phyloP scores from a whole-genome alignment of 1,140 invertebrate species.

The Drosophila sucinea region DNA sequence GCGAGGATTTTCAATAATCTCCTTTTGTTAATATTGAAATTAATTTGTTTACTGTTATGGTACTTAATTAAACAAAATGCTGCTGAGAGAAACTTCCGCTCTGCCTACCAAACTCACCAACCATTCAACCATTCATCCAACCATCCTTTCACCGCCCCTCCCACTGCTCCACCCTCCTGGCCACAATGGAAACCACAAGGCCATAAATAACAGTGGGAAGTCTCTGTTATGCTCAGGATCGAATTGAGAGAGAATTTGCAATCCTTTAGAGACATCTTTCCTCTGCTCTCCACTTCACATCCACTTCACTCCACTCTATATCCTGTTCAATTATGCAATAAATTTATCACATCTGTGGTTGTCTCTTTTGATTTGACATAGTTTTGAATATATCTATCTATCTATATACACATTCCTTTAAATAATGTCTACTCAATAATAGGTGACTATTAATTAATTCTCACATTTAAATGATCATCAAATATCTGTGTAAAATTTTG shows the following conservation, averaged over 20 bases:
- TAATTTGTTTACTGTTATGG: constrained; percentile 81
- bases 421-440: constrained; percentile 7
- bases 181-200: constrained; percentile 25
- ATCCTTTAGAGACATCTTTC: constrained; percentile 1
- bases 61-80: constrained; percentile 79
- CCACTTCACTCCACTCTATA: neutral
- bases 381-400: constrained; percentile 51
- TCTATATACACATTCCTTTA: constrained; percentile 43
- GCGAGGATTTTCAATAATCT: constrained; percentile 78
- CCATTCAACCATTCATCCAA: constrained; percentile 22
- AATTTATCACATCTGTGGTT: constrained; percentile 62
- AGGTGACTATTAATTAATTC: constrained; percentile 58
- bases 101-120: constrained; percentile 4
- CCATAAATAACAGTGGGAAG: constrained; percentile 67
- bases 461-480: constrained; percentile 74
- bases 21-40: constrained; percentile 82
- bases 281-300: neutral
- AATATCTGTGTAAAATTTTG: constrained; percentile 56
- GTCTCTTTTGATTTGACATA: constrained; percentile 46
- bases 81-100: constrained; percentile 9
- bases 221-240: constrained; percentile 26
- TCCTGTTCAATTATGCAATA: constrained; percentile 79
- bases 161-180: constrained; percentile 1
- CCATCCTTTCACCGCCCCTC: constrained; percentile 13
- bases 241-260: constrained; percentile 49